Evolutionary conservation across 2,797 vertebrate species (phyloP).

Genomic region (Novumbra hubbsi): DNA sequence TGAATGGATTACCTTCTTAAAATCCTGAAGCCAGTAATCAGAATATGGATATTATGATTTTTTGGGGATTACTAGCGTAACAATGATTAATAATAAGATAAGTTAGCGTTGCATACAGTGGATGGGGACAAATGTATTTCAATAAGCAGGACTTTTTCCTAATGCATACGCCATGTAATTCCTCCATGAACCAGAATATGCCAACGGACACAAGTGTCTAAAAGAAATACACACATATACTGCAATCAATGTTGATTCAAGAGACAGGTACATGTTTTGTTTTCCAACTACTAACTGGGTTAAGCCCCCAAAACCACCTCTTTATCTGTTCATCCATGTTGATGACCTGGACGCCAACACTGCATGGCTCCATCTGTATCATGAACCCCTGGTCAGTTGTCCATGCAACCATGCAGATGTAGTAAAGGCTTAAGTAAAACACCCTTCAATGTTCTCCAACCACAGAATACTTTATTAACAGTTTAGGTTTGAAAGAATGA

Average conservation of each 20-base stretch:
- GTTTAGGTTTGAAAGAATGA: background rate
- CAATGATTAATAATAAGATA: too few species aligned
- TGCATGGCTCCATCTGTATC: constrained; percentile 22
- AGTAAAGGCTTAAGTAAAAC: background rate
- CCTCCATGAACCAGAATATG: too few species aligned
- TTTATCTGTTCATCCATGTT: constrained; percentile 34
- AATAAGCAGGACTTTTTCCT: too few species aligned
- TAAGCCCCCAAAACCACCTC: constrained; percentile 37
- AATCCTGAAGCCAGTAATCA: too few species aligned
- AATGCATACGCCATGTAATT: too few species aligned
- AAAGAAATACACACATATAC: background rate
- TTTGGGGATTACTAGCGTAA: too few species aligned
- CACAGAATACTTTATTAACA: background rate
- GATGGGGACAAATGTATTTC: too few species aligned
- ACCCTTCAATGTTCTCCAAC: background rate
- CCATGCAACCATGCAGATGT: too few species aligned
- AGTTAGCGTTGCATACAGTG: too few species aligned
- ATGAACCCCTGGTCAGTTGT: constrained; percentile 28
- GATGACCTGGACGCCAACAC: constrained; percentile 39
- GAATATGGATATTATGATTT: too few species aligned
- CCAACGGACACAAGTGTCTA: too few species aligned
- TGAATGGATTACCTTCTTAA: too few species aligned
- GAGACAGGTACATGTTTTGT: constrained; percentile 31
- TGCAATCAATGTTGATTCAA: constrained; percentile 27
- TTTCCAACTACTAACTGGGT: constrained; percentile 44